Evolutionary conservation across 92 coral and sea anemone species (phyloP), one percentile per base, ranked within the genome.

Genomic region (Porites rus): DNA sequence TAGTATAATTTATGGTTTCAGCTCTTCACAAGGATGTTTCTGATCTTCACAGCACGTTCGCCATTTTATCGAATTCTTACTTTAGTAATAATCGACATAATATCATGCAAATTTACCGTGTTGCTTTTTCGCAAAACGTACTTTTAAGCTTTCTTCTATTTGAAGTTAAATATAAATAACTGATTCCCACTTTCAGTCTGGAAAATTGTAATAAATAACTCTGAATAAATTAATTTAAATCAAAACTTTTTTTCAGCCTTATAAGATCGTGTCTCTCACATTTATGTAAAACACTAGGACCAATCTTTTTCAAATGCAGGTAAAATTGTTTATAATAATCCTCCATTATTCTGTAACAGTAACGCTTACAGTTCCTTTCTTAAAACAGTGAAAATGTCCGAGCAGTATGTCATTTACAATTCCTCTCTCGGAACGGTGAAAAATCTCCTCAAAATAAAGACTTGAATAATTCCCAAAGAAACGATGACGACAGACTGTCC

Each of bases 341-440:
- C 6, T 0, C 0, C 6, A 38, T 38, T 38, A 38, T 38, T 38
- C 5, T 4, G 5, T 38, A 38, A 38, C 46, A 38, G 46, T 38
- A n/a, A 7, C 22, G 65, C 18, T 62, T 19, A 54, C 14, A 13
- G 10, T 54, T 54, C 14, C 14, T 54, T 54, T 10, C 10, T 20
- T 11, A 52, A 9, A 14, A 72, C 53, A 8, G 76, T 9, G 17
- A 46, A 69, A 24, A 31, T 43, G n/a, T 16, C 56, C 7, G 50
- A 11, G 17, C 69, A n/a, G 9, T 54, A 54, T 69, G 11, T 51
- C 2, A 6, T 51, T 88, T 69, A 94, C 19, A 94, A 92, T 38
- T 94, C 96, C 58, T 83, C 79, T 67, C 93, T 94, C n/a, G 93
- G 67, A 38, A 97, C 94, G 38, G 99, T 93, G 75, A 97, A 97